A percentile compares a stretch with the other conserved stretches of the same genome.
Evolutionary conservation across 92 coral and sea anemone species (phyloP).

Genomic region (Ricordea florida): DNA sequence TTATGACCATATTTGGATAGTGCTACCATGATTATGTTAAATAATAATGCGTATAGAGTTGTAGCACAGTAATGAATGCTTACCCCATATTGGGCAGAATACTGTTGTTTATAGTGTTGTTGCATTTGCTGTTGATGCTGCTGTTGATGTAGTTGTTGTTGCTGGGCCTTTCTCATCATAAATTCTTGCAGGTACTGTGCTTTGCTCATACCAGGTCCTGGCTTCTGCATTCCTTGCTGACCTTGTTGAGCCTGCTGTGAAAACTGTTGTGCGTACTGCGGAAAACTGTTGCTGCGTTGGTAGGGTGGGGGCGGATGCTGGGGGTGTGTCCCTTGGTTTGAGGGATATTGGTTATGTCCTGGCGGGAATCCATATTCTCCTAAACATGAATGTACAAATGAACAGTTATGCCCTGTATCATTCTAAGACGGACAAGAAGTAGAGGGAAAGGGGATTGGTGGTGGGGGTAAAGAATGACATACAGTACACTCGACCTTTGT

Average conservation of each 20-base stretch:
- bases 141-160: slow-evolving; percentile 34
- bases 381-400: not conserved
- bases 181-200: slow-evolving; percentile 77
- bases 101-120: slow-evolving; percentile 38
- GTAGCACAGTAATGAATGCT: not conserved
- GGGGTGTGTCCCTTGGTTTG: slow-evolving; percentile 80
- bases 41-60: too few relatives aligned
- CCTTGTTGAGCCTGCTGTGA: slow-evolving; percentile 63
- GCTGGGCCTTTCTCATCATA: slow-evolving; percentile 66
- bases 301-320: slow-evolving; percentile 99
- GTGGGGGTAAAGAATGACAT: too few relatives aligned
- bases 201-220: slow-evolving; percentile 61
- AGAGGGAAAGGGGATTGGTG: too few relatives aligned
- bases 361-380: slow-evolving; percentile 64
- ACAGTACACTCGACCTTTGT: too few relatives aligned
- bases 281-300: slow-evolving; percentile 81
- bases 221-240: slow-evolving; percentile 58
- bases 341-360: slow-evolving; percentile 72
- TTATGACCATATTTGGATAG: too few relatives aligned
- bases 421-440: too few relatives aligned
- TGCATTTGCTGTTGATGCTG: slow-evolving; percentile 57
- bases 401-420: not conserved
- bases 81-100: slow-evolving; percentile 41
- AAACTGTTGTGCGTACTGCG: slow-evolving; percentile 64
- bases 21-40: too few relatives aligned